Evolutionary conservation across 2,113 vertebrate genomes (phyloP), one percentile per base, ranked within the genome.

Genomic region (Calidris pugnax): DNA sequence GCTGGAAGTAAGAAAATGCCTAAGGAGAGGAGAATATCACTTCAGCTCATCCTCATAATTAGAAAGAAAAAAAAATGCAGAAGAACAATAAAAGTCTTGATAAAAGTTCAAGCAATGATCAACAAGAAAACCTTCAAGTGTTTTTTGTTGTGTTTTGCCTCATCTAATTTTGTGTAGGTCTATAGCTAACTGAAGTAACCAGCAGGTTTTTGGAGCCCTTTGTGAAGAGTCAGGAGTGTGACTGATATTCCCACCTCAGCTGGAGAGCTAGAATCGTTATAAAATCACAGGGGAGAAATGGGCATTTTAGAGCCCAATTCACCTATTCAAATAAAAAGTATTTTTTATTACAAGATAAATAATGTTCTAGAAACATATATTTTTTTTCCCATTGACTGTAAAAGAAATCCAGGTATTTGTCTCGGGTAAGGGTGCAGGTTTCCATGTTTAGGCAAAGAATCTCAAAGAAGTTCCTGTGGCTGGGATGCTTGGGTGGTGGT

Each of bases 241-340:
- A 3, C 11, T 63, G 37, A 14, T 8, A 32, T 26, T 41, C 35
- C 5, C 14, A 13, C 8, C 26, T 75, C 33, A 47, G 5, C 4
- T 64, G 26, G 2, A 37, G 14, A 85, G 7, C 17, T 63, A 48
- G 19, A 91, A 32, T 27, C 15, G 4, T 9, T 39, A 17, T 2
- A 14, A 8, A 28, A 30, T 27, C 12, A 12, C 20, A 64, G 14
- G 7, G 17, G 17, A 47, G 3, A 85, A 87, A 83, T 6, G 0
- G 3, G 3, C 2, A n/a, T 51, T 83, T 76, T 19, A 28, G 9
- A 23, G 10, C 7, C 5, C 2, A 1, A 53, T 73, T 60, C 15
- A 26, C 9, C 18, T 78, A 13, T 50, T 71, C 22, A 35, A 13
- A 32, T 8, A 4, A 6, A 50, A 73, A 43, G 4, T 14, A 5